Percentiles rank a stretch among this genome's conserved stretches.
These are phyloP conservation scores for Ceramica pisi DNA, from an alignment of 2,888 invertebrate genomes.

Conservation along the genomic window DNA sequence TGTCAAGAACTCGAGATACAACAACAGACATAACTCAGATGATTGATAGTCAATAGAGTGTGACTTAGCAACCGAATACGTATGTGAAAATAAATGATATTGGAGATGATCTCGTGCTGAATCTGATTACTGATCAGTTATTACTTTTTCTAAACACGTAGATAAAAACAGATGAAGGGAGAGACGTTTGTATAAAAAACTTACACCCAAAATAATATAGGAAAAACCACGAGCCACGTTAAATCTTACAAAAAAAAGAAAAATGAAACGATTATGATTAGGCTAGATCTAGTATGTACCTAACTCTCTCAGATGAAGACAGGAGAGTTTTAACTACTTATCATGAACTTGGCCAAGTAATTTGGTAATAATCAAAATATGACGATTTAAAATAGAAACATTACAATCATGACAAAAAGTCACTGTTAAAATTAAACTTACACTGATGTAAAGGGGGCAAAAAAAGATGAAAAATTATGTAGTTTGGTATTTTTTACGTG, in stretches of 20 bases:
- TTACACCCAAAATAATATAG: too few relatives aligned
- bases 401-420: too few relatives aligned
- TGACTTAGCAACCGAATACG: constrained; percentile 41
- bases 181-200: background rate
- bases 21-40: constrained; percentile 38
- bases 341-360: background rate
- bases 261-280: too few relatives aligned
- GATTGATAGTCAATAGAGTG: constrained; percentile 52
- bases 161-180: background rate
- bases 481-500: too few relatives aligned
- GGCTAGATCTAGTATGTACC: background rate
- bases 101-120: constrained; percentile 20
- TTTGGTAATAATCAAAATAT: too few relatives aligned
- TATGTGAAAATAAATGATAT: constrained; percentile 46
- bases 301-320: background rate
- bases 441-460: too few relatives aligned
- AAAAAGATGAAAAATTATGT: too few relatives aligned
- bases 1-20: constrained; percentile 37
- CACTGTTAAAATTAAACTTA: too few relatives aligned
- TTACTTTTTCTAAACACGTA: too few relatives aligned
- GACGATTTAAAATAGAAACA: too few relatives aligned
- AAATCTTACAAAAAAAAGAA: too few relatives aligned
- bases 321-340: background rate
- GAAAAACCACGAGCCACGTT: too few relatives aligned
- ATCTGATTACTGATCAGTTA: background rate